Conservation (phyloP, 2,888 invertebrate genomes). For the Aleiodes leptofemur region DNA sequence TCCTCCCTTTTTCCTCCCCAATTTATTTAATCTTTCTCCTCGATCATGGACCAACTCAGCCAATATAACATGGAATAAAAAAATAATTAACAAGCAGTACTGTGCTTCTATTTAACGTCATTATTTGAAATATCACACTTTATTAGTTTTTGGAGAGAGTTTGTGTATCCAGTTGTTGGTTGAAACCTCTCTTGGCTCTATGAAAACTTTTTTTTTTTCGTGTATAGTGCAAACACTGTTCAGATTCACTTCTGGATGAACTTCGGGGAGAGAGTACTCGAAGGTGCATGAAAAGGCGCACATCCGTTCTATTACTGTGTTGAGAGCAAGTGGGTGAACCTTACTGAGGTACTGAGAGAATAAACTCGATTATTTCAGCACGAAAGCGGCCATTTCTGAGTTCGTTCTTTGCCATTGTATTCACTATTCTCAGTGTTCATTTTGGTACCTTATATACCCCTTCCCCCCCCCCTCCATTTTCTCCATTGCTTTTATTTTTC, state of each 20-base stretch:
- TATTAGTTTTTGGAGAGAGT: slow-evolving; percentile 6
- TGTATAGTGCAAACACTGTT: slow-evolving; percentile 25
- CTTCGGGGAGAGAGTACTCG: slow-evolving; percentile 8
- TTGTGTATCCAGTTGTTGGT: slow-evolving; percentile 15
- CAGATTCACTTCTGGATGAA: slow-evolving; percentile 25
- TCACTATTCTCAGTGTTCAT: slow-evolving; percentile 44
- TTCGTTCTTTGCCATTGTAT: slow-evolving; percentile 54
- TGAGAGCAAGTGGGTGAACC: background rate
- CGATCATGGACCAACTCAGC: background rate
- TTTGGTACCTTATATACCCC: slow-evolving; percentile 25
- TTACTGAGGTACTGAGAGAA: slow-evolving; percentile 51
- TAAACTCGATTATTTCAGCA: slow-evolving; percentile 66
- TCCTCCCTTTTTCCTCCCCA: background rate
- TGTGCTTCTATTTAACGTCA: slow-evolving; percentile 2
- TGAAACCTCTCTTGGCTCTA: background rate
- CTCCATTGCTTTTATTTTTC: slow-evolving; percentile 24
- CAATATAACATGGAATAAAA: background rate
- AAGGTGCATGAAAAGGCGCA: slow-evolving; percentile 13
- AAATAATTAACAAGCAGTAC: slow-evolving; percentile 1
- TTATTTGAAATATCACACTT: slow-evolving; percentile 26
- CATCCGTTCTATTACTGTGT: slow-evolving; percentile 15
- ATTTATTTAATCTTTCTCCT: background rate
- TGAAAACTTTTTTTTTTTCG: slow-evolving; percentile 8
- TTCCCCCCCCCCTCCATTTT: slow-evolving; percentile 25
- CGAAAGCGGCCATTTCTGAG: slow-evolving; percentile 64